A percentile compares a stretch with the other conserved stretches of the same genome.
Conservation (phyloP, 2,113 vertebrate species). For the Corythaixoides concolor region DNA sequence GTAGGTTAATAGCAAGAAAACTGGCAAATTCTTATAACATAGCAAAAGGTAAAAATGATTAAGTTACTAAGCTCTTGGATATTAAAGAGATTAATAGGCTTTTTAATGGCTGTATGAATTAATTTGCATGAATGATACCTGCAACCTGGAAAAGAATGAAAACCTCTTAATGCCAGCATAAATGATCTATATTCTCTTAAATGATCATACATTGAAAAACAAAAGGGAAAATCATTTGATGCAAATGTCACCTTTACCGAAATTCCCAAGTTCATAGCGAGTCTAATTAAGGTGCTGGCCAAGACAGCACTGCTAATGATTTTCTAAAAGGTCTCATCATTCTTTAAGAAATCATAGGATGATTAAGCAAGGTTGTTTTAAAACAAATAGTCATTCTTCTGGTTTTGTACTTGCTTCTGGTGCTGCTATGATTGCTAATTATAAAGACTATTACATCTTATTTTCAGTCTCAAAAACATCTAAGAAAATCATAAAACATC, state of each 20-base stretch:
- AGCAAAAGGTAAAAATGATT: constrained; percentile 43
- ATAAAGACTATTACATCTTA: constrained; percentile 11
- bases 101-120: constrained; percentile 35
- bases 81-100: constrained; percentile 52
- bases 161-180: constrained; percentile 14
- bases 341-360: neutral
- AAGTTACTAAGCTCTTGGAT: constrained; percentile 2
- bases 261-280: constrained; percentile 51
- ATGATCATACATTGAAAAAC: constrained; percentile 45
- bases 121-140: constrained; percentile 55
- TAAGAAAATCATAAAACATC: neutral
- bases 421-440: constrained; percentile 34
- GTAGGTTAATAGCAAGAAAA: constrained; percentile 30
- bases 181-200: constrained; percentile 45
- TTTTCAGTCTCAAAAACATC: constrained; percentile 1
- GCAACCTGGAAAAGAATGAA: constrained; percentile 22
- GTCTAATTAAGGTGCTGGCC: constrained; percentile 54
- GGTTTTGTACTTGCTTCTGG: constrained; percentile 10
- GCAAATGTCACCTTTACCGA: constrained; percentile 60
- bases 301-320: constrained; percentile 37
- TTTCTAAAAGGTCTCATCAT: constrained; percentile 64
- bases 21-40: neutral
- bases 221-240: constrained; percentile 41
- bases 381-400: constrained; percentile 52
- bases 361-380: constrained; percentile 58